Conservation (phyloP, 1,140 invertebrate species). For the Hermetia illucens region DNA sequence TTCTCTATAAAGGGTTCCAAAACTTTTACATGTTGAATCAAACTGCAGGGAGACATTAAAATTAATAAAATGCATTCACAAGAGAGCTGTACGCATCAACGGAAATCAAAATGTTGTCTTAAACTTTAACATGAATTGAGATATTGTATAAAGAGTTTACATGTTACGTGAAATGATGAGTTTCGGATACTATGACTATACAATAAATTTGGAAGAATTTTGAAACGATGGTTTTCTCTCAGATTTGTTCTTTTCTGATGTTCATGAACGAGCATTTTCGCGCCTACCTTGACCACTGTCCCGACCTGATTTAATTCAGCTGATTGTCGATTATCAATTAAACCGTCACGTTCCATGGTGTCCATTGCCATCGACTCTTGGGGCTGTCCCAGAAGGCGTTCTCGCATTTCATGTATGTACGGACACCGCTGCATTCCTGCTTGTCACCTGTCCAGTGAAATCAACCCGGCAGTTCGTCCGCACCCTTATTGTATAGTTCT, state of each 20-base stretch:
- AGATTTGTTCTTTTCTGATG: neutral
- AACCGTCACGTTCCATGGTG: conserved; percentile 31
- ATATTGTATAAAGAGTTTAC: neutral
- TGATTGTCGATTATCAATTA: conserved; percentile 44
- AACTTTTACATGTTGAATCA: too few relatives aligned
- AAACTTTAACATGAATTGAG: neutral
- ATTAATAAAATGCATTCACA: too few relatives aligned
- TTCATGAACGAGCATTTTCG: conserved; percentile 3
- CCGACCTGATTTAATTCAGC: conserved; percentile 54
- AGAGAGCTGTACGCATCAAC: too few relatives aligned
- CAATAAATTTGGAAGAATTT: too few relatives aligned
- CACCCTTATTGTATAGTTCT: too few relatives aligned
- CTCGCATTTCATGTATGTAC: conserved; percentile 82
- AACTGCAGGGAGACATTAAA: too few relatives aligned
- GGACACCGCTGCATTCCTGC: conserved; percentile 73
- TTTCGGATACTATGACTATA: too few relatives aligned
- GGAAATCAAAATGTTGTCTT: neutral
- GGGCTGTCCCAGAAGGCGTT: conserved; percentile 56
- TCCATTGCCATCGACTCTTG: conserved; percentile 35
- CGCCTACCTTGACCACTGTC: conserved; percentile 68
- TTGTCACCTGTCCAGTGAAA: too few relatives aligned
- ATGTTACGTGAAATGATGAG: too few relatives aligned
- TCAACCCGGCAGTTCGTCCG: too few relatives aligned
- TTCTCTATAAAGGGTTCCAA: too few relatives aligned
- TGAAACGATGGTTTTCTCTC: too few relatives aligned